Evolutionary conservation across 1,140 invertebrate species (phyloP).

Genomic region (Ceratitis capitata): DNA sequence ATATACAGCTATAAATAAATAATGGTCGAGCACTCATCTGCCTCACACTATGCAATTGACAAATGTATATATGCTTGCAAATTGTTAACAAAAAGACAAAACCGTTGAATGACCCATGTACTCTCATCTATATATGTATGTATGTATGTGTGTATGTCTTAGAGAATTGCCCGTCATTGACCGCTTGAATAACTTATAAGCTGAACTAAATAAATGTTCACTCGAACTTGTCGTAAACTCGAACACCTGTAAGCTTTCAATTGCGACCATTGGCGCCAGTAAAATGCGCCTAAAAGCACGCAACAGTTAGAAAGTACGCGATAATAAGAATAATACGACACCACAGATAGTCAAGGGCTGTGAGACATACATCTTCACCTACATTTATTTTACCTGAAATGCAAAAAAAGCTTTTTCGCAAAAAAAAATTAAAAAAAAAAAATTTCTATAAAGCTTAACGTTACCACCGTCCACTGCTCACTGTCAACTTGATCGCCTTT

Average conservation of each 20-base stretch:
- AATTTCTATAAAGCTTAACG: background rate
- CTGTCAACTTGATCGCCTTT: background rate
- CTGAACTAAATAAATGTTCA: background rate
- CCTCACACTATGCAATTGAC: background rate
- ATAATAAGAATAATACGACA: background rate
- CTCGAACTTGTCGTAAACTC: background rate
- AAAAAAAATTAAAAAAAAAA: background rate
- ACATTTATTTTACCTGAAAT: background rate
- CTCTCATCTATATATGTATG: no score
- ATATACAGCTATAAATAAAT: background rate
- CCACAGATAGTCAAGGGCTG: background rate
- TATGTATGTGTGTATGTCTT: no score
- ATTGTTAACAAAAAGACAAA: no score
- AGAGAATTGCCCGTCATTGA: background rate
- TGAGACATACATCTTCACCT: background rate
- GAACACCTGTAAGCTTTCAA: background rate
- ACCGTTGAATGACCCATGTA: background rate
- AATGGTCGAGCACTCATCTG: background rate
- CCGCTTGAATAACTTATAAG: background rate
- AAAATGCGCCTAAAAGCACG: slow-evolving; percentile 14
- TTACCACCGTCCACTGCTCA: background rate
- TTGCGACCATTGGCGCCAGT: background rate
- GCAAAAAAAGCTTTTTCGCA: background rate
- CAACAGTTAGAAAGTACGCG: background rate
- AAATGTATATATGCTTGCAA: background rate